Evolutionary conservation across 2,888 invertebrate genomes (phyloP).

Genomic region (Cheilosia pagana): DNA sequence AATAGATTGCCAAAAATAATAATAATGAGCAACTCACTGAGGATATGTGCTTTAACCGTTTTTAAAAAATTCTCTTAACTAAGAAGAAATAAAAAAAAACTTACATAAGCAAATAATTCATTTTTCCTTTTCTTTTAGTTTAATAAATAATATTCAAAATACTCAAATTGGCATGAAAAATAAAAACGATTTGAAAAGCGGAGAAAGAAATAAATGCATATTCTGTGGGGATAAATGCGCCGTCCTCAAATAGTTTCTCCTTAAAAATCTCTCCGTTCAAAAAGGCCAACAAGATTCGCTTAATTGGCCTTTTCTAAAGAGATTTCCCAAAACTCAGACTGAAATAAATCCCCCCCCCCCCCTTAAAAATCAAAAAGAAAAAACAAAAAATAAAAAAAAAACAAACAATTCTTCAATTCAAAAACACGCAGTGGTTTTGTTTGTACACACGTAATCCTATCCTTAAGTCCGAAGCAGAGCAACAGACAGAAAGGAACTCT

Average conservation of each 20-base stretch:
- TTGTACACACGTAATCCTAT: constrained; percentile 19
- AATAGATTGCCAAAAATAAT: constrained; percentile 27
- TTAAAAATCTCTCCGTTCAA: constrained; percentile 37
- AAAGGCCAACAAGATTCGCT: constrained; percentile 64
- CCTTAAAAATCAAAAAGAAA: neutral
- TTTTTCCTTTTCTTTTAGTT: constrained; percentile 26
- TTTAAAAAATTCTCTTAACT: constrained; percentile 36
- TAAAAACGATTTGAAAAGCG: constrained; percentile 42
- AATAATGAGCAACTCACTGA: constrained; percentile 16
- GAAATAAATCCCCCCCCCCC: neutral
- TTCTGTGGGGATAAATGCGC: constrained; percentile 10
- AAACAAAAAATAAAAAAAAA: constrained; percentile 18
- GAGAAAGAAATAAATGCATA: constrained; percentile 52
- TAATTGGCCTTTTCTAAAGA: constrained; percentile 67
- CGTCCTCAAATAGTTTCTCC: too few relatives aligned
- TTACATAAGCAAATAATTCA: constrained; percentile 15
- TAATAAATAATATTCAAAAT: constrained; percentile 66
- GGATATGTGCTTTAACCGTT: constrained; percentile 23
- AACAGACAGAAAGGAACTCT: constrained; percentile 66
- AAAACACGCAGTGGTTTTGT: constrained; percentile 15
- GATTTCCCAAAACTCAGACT: neutral
- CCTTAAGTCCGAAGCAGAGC: constrained; percentile 57
- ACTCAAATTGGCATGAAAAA: constrained; percentile 62
- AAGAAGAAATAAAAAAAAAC: constrained; percentile 15
- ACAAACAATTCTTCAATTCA: constrained; percentile 5